phyloP scores from a whole-genome alignment of 2,113 vertebrate genomes.

The Trochalopteron elliotii region DNA sequence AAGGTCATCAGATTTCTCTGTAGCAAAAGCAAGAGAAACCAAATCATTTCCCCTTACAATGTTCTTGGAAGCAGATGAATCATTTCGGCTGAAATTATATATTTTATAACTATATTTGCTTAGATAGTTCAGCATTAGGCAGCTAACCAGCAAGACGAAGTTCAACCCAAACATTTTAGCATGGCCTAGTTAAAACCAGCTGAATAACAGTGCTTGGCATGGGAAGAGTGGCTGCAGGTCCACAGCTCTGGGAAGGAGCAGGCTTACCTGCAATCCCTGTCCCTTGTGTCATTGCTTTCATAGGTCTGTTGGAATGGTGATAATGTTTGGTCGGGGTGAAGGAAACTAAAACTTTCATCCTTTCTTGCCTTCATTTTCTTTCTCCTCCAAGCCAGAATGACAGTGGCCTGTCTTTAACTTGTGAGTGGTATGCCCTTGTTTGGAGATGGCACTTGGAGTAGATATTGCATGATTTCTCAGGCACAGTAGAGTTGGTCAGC shows the following conservation, averaged over 20 bases:
- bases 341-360: not conserved
- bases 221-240: not conserved
- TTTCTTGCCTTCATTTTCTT: not conserved
- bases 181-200: not conserved
- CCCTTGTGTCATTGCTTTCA: not conserved
- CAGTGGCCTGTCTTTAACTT: not conserved
- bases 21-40: slow-evolving; percentile 52
- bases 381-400: not conserved
- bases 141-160: not conserved
- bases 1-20: slow-evolving; percentile 60
- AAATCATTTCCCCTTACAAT: slow-evolving; percentile 34
- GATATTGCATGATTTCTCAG: not conserved
- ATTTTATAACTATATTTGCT: slow-evolving; percentile 44
- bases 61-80: slow-evolving; percentile 49
- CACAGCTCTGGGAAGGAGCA: rapidly evolving
- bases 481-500: not conserved
- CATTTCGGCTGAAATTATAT: slow-evolving; percentile 42
- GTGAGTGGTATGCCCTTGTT: not conserved
- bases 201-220: not conserved
- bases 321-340: not conserved
- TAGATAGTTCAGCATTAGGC: slow-evolving; percentile 4
- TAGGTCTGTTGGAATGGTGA: not conserved
- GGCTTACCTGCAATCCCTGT: not conserved
- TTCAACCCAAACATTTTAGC: not conserved
- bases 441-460: not conserved